Conservation (phyloP, 1,140 invertebrate genomes). For the Diachasma alloeum region DNA sequence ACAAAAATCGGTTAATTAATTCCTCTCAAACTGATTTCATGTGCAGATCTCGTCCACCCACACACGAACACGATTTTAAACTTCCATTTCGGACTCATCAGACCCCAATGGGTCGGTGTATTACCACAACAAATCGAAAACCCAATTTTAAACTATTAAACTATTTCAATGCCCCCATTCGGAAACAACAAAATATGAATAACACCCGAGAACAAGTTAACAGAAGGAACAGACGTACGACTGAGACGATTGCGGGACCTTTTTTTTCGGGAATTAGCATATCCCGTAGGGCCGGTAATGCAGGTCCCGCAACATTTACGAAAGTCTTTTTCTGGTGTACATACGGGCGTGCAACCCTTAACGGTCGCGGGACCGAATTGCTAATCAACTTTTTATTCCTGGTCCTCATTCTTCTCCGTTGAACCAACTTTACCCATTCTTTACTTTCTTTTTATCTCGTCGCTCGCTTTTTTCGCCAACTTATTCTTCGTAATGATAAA, state of each 20-base stretch:
- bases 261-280: constrained; percentile 47
- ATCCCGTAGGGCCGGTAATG: constrained; percentile 56
- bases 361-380: constrained; percentile 50
- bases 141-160: too few species aligned
- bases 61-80: too few species aligned
- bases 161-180: too few species aligned
- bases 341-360: constrained; percentile 44
- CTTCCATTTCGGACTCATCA: too few species aligned
- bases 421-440: constrained; percentile 1
- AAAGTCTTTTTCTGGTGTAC: constrained; percentile 27
- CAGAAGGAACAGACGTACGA: neutral
- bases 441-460: neutral
- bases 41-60: too few species aligned
- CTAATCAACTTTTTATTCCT: constrained; percentile 44
- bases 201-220: neutral
- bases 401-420: neutral
- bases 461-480: neutral
- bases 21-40: too few species aligned
- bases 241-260: constrained; percentile 21
- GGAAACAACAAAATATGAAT: neutral
- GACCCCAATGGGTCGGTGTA: too few species aligned
- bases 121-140: too few species aligned
- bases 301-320: constrained; percentile 47
- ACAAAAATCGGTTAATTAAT: too few species aligned
- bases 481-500: neutral